phyloP scores from a whole-genome alignment of 2,797 vertebrate genomes.

The Adelosebastes latens region DNA sequence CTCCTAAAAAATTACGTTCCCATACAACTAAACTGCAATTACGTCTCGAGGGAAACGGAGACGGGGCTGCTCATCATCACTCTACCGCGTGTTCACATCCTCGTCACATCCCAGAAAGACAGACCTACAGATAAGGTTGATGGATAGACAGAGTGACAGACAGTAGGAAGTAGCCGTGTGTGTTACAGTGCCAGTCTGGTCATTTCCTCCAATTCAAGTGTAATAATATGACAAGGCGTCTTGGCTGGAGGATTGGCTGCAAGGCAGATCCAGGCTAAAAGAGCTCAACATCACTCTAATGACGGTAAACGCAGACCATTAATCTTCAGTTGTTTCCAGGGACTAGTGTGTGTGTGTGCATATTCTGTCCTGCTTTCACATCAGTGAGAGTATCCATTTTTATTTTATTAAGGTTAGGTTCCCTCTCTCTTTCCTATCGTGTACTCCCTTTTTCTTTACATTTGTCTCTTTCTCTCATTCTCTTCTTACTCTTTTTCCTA shows the following conservation, averaged over 20 bases:
- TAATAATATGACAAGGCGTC: conserved; percentile 35
- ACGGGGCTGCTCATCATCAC: background rate
- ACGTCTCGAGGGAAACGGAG: background rate
- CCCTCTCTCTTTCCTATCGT: background rate
- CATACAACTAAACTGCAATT: background rate
- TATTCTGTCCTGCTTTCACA: background rate
- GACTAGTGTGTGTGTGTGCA: background rate
- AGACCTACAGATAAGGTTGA: background rate
- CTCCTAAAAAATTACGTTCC: background rate
- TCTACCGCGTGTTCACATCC: background rate
- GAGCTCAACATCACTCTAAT: conserved; percentile 44
- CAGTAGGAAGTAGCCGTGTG: conserved; percentile 5
- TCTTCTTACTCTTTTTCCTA: background rate
- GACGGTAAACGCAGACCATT: conserved; percentile 40
- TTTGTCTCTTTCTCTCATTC: conserved; percentile 8
- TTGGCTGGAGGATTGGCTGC: conserved; percentile 6
- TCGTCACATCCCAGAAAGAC: background rate
- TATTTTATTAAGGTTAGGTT: background rate
- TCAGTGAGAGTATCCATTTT: background rate
- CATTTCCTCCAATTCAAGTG: conserved; percentile 14
- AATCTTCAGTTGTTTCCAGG: conserved; percentile 39
- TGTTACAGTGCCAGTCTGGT: conserved; percentile 4
- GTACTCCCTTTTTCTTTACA: background rate
- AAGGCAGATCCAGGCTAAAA: conserved; percentile 36
- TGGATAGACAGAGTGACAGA: background rate